Evolutionary conservation across 1,140 invertebrate genomes (phyloP).

Genomic region (Bombus difficillimus): DNA sequence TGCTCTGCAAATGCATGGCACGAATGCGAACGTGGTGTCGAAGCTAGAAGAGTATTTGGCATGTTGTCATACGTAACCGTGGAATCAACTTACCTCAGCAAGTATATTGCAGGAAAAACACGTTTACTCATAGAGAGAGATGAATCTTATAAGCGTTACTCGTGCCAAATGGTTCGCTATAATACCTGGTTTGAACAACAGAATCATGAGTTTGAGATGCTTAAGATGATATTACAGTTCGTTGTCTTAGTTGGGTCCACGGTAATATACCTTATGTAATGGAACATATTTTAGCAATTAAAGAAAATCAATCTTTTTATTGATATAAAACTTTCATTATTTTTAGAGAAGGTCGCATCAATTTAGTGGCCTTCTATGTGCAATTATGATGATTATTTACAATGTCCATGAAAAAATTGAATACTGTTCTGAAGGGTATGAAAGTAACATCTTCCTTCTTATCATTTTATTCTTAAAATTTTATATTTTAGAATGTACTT

Average conservation of each 20-base stretch:
- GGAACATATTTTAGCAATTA: not conserved
- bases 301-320: not conserved
- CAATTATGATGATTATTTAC: conserved; percentile 69
- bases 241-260: conserved; percentile 72
- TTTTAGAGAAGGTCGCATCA: conserved; percentile 80
- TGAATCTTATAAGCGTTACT: conserved; percentile 69
- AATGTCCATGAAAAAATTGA: conserved; percentile 72
- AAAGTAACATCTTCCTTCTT: not conserved
- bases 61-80: conserved; percentile 69
- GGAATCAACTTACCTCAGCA: conserved; percentile 74
- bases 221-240: conserved; percentile 76
- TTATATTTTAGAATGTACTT: conserved; percentile 31
- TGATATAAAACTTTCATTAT: conserved; percentile 32
- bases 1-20: conserved; percentile 76
- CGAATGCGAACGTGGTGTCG: conserved; percentile 77
- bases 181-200: conserved; percentile 74
- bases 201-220: conserved; percentile 73
- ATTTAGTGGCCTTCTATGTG: conserved; percentile 78
- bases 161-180: conserved; percentile 74
- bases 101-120: conserved; percentile 76
- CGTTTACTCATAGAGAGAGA: conserved; percentile 65
- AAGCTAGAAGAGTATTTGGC: conserved; percentile 75
- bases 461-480: conserved; percentile 6
- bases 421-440: conserved; percentile 69
- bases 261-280: conserved; percentile 60